A percentile compares a stretch with the other conserved stretches of the same genome.
Conservation (phyloP, 2,888 invertebrate genomes). For the Hipparchia semele region DNA sequence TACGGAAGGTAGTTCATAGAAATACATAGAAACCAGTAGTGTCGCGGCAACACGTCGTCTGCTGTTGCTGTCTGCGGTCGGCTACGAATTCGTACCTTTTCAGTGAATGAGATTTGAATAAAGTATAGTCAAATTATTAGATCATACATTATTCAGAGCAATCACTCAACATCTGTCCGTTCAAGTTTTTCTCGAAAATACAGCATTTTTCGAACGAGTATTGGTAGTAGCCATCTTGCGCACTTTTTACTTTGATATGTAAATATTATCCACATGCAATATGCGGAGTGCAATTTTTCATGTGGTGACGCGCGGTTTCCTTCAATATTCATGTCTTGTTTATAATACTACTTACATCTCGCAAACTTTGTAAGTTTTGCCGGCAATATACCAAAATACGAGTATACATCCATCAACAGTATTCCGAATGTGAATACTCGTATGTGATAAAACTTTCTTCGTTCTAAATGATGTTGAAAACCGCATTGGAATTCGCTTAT, state of each 20-base stretch:
- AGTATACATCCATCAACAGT: no score
- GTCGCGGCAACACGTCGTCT: no score
- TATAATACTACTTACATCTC: not conserved
- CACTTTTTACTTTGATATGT: conserved; percentile 21
- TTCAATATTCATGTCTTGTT: conserved; percentile 5
- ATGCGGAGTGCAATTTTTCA: conserved; percentile 4
- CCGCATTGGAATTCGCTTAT: no score
- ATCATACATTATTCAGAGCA: not conserved
- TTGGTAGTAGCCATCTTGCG: conserved; percentile 10
- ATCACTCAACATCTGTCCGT: not conserved
- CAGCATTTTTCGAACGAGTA: conserved; percentile 1
- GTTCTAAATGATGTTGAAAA: no score
- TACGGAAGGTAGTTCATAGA: no score
- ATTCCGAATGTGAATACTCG: no score
- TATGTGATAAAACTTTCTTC: no score
- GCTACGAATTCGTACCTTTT: no score
- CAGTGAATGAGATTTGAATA: not conserved
- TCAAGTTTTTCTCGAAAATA: not conserved
- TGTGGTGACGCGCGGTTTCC: not conserved
- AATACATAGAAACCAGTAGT: no score
- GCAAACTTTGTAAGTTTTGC: not conserved
- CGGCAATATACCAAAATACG: not conserved
- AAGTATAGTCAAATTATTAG: not conserved
- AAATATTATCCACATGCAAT: conserved; percentile 9
- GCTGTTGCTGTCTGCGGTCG: no score